Base-by-base conservation (phyloP, 53 echinoderm and acorn worm genomes). In the Arbacia lixula region DNA sequence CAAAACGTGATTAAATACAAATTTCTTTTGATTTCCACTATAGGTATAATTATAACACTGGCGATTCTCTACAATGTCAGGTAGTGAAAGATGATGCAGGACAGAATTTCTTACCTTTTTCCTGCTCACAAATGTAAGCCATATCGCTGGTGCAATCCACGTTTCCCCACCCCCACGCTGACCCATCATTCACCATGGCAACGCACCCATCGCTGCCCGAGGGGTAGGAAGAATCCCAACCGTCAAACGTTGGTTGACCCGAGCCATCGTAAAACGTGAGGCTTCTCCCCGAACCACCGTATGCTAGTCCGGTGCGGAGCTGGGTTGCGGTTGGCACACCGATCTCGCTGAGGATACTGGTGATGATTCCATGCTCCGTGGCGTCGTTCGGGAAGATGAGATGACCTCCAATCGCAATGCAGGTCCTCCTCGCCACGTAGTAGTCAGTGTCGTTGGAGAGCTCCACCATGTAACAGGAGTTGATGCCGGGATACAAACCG, bases 51-150 rank as follows among this genome's bases (percentile, higher is more conserved):
- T n/a, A n/a, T n/a, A n/a, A n/a, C n/a, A n/a, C n/a, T n/a, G n/a
- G n/a, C n/a, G n/a, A n/a, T n/a, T n/a, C n/a, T n/a, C n/a, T n/a
- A n/a, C n/a, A n/a, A n/a, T n/a, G n/a, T n/a, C n/a, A n/a, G n/a
- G n/a, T n/a, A n/a, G n/a, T n/a, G n/a, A n/a, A n/a, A n/a, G n/a
- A n/a, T n/a, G n/a, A n/a, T n/a, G n/a, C n/a, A n/a, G n/a, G n/a
- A n/a, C n/a, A n/a, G n/a, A n/a, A n/a, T n/a, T n/a, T n/a, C 91
- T 76, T 76, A 86, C 94, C 85, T 69, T 73, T 85, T 12, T 94
- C 89, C 65, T 86, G 88, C 67, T 94, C 91, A 84, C 94, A 94
- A 78, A 94, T 91, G 87, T 91, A 94, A 3, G 71, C 86, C 1
- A 66, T 81, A 41, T 75, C 76, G 11, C 58, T 21, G 32, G 71